Base-by-base conservation (phyloP, 2,113 vertebrate species). In the Asarcornis scutulata region DNA sequence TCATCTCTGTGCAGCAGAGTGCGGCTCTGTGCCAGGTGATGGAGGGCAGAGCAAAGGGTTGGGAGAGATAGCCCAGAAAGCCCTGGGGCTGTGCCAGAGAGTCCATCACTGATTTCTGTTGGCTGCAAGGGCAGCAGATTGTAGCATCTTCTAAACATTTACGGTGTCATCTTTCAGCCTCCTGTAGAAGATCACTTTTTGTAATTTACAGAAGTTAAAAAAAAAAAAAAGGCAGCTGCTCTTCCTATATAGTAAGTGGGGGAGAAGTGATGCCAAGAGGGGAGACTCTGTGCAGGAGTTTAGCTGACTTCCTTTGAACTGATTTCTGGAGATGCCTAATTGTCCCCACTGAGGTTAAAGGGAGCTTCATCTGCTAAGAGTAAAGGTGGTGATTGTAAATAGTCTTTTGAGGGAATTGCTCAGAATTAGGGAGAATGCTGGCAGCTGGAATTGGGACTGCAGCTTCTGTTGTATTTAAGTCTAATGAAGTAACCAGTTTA, bases 61-160 rank as follows among this genome's bases (percentile, higher is more conserved):
- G 56, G 29, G 69, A 64, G 50, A 71, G 22, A 44, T 9, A 86
- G 88, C 69, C 86, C 63, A 67, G 88, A 59, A 85, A 89, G n/a
- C 1, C 1, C 29, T 83, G 91, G 46, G 44, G 23, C 71, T 92
- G 21, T 72, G 84, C 88, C 96, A 92, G 60, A 4, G 36, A 80
- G 62, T 55, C 89, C 94, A 74, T 82, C 74, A 8, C 46, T 69
- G 71, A 64, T 93, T 95, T 63, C 76, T 84, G 8, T 68, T 90
- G 90, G 76, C 76, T 25, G 5, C 77, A 76, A 63, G 40, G 42
- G 60, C 69, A 84, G 66, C 71, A 79, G 73, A 81, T 69, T 88
- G 74, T 91, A 63, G 53, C 66, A 55, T 86, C 50, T 91, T 88
- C 86, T 88, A 62, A 96, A 87, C 93, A 80, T 84, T 96, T 86